A percentile compares a stretch with the other conserved stretches of the same genome.
Conservation (phyloP, 2,797 vertebrate species). For the Amblyopsis hoosieri region DNA sequence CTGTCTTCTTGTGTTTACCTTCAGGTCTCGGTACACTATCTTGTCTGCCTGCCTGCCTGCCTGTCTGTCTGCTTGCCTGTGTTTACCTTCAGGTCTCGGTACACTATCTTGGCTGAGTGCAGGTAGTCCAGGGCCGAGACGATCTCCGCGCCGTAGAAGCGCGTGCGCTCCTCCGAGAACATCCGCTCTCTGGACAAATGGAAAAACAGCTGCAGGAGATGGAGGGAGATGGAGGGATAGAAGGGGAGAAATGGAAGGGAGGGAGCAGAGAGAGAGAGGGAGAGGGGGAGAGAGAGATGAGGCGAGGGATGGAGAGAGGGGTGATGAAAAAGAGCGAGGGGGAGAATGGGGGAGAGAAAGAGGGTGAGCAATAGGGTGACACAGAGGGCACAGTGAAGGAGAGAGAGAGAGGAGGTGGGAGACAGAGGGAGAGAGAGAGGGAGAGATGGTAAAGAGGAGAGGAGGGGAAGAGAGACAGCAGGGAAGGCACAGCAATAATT, state of each 20-base stretch:
- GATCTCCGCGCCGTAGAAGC: conserved; percentile 97
- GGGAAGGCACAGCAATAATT: conserved; percentile 99
- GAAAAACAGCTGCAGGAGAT: conserved; percentile 99
- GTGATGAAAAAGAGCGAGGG: conserved; percentile 22
- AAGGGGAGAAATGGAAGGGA: conserved; percentile 53
- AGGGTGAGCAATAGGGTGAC: conserved; percentile 80
- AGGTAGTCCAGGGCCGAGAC: conserved; percentile 97
- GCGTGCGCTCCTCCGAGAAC: conserved; percentile 98
- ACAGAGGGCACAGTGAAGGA: conserved; percentile 65
- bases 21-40: conserved; percentile 98
- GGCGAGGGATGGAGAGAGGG: conserved; percentile 21
- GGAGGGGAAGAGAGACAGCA: conserved; percentile 83
- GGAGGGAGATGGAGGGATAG: conserved; percentile 16
- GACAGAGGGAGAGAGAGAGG: conserved; percentile 53
- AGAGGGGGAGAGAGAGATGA: conserved; percentile 9
- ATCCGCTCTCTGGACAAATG: conserved; percentile 99
- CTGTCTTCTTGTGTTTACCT: conserved; percentile 71
- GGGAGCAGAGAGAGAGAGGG: conserved; percentile 87
- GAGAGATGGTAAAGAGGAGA: conserved; percentile 9
- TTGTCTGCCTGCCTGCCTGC: conserved; percentile 86
- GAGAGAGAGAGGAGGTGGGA: conserved; percentile 10
- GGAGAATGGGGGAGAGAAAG: conserved; percentile 16
- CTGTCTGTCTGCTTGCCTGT: no score
- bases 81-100: no score
- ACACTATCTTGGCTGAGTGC: conserved; percentile 98